phyloP scores from a whole-genome alignment of 2,888 invertebrate species.

The Anagyrus pseudococci region DNA sequence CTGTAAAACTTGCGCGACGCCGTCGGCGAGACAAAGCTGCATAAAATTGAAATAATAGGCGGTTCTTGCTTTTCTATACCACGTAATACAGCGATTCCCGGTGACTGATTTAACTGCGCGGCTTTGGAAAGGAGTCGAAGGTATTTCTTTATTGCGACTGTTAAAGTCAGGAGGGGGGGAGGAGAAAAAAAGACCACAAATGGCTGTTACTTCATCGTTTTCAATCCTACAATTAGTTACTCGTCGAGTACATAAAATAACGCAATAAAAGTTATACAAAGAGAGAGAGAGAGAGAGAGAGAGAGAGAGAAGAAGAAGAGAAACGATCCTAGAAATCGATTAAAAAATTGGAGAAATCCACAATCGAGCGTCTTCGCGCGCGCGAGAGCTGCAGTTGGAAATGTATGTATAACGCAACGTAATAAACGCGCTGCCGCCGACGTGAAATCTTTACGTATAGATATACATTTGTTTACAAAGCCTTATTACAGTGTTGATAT shows the following conservation, averaged over 20 bases:
- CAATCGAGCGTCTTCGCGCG: no score
- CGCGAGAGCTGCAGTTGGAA: no score
- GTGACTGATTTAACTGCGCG: constrained; percentile 21
- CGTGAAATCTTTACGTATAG: no score
- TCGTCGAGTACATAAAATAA: constrained; percentile 17
- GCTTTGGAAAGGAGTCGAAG: no score
- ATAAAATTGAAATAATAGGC: no score
- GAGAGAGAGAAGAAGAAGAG: neutral
- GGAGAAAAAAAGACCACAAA: no score
- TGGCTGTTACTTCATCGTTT: constrained; percentile 23
- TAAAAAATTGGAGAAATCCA: neutral
- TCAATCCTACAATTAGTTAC: constrained; percentile 19
- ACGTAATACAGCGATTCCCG: constrained; percentile 2
- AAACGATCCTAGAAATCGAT: constrained; percentile 6
- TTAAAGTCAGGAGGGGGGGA: constrained; percentile 19
- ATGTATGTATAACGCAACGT: no score
- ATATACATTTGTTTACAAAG: no score
- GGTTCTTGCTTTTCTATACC: neutral
- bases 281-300: neutral
- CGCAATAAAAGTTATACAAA: constrained; percentile 9
- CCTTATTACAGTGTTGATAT: no score
- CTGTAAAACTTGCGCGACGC: no score
- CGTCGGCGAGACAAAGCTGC: no score
- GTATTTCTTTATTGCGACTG: constrained; percentile 19
- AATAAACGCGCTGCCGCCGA: no score